Conservation (phyloP, 2,888 invertebrate species). For the Anoplius nigerrimus region DNA sequence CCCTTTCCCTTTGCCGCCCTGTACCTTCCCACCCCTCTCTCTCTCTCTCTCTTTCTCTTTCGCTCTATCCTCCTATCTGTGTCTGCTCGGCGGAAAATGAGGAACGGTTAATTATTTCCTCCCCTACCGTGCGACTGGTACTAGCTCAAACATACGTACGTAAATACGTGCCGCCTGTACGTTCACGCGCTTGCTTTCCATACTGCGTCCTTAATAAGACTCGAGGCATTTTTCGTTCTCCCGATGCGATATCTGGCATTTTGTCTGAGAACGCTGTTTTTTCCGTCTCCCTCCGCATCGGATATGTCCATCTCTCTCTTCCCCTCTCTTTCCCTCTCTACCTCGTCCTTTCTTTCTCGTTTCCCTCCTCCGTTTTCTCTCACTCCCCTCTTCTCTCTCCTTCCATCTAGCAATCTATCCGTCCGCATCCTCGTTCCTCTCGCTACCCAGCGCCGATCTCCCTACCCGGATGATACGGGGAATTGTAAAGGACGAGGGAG, state of each 20-base stretch:
- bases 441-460: constrained; percentile 14
- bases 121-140: neutral
- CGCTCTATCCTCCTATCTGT: neutral
- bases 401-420: neutral
- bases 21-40: neutral
- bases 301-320: constrained; percentile 6
- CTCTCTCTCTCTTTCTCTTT: no score
- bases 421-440: constrained; percentile 9
- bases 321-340: neutral
- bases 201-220: constrained; percentile 12
- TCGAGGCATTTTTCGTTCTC: neutral
- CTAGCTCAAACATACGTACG: neutral
- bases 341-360: neutral
- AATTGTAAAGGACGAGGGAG: constrained; percentile 54
- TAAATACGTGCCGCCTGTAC: neutral
- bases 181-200: constrained; percentile 21
- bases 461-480: constrained; percentile 45
- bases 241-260: neutral
- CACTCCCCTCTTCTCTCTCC: neutral
- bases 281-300: constrained; percentile 12
- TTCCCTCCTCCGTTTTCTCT: constrained; percentile 10
- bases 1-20: neutral
- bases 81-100: constrained; percentile 28
- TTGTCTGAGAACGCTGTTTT: constrained; percentile 10
- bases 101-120: constrained; percentile 40